Evolutionary conservation across 30 jellyfish, hydroid and myxozoan genomes (phyloP), one percentile per base, ranked within the genome.

Genomic region (Haliclystus octoradiatus): DNA sequence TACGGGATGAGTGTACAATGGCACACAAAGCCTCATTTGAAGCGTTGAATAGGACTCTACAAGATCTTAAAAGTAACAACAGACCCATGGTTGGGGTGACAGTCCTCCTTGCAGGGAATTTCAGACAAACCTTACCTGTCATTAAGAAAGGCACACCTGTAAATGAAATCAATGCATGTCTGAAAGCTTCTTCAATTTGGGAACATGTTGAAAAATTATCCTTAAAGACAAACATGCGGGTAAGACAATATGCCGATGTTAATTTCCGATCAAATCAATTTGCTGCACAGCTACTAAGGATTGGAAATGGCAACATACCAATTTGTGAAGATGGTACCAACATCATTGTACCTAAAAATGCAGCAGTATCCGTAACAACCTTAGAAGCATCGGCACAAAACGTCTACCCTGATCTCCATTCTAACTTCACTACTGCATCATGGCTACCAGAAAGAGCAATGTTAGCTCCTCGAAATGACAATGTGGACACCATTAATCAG

Each of bases 81-180:
- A 31, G 49, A 26, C 70, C 74, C 40, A 51, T 80, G 72, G 92
- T 84, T 19, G 93, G 93, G 0, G 73, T 51, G 32, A 23, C 65
- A 13, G 31, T 62, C 28, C 83, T 80, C n/a, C 61, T 62, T 29
- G 85, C 92, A 28, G 93, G 92, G 31, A 92, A 80, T 50, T 80
- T 80, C 30, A 35, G 92, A 3, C 92, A 80, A 52, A 34, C 32
- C 19, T 67, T 60, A 9, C 93, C 93, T 12, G 93, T 63, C 19
- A 92, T 72, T n/a, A 63, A 49, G 40, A 78, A 66, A 46, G 91
- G 83, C 33, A 80, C 75, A 1, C 63, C 80, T 22, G 76, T 92
- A 19, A 69, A 80, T 27, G 65, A 49, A 13, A 62, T 80, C 13
- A 63, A 47, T 32, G 81, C 76, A 14, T 74, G 89, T 49, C 52